phyloP scores from a whole-genome alignment of 2,888 invertebrate genomes.

The Eulithis testata region DNA sequence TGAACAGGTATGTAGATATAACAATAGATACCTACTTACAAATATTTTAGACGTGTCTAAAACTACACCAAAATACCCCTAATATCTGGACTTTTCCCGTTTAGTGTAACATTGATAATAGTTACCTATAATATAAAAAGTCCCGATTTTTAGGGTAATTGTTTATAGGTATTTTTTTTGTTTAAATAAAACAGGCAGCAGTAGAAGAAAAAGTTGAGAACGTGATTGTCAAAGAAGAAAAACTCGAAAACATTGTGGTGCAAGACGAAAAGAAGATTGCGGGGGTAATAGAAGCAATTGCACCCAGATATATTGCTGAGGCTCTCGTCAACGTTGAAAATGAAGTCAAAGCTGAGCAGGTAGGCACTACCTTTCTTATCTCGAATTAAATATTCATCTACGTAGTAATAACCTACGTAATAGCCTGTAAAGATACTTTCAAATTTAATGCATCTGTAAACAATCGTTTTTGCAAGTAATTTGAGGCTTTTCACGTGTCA shows the following conservation, averaged over 20 bases:
- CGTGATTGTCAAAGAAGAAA: constrained; percentile 20
- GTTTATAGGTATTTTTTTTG: no score
- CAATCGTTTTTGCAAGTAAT: no score
- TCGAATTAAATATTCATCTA: no score
- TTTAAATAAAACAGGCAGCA: neutral
- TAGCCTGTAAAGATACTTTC: no score
- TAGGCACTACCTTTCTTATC: constrained; percentile 31
- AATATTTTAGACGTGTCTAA: neutral
- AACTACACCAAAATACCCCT: neutral
- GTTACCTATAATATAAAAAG: neutral
- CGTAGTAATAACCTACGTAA: no score
- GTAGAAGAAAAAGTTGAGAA: constrained; percentile 29
- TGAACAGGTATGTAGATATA: constrained; percentile 54
- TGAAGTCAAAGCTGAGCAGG: constrained; percentile 63
- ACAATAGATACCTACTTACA: neutral
- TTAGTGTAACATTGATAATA: neutral
- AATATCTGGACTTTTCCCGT: constrained; percentile 1
- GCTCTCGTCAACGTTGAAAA: constrained; percentile 62
- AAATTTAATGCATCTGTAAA: no score
- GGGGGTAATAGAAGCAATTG: constrained; percentile 39
- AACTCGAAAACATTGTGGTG: constrained; percentile 28
- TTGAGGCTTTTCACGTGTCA: no score
- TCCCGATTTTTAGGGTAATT: neutral
- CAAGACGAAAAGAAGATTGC: constrained; percentile 35
- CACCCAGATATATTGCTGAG: constrained; percentile 64